Percentiles rank a stretch among this genome's conserved stretches.
Conservation (phyloP, 2,888 invertebrate genomes). For the Steromphala cineraria region DNA sequence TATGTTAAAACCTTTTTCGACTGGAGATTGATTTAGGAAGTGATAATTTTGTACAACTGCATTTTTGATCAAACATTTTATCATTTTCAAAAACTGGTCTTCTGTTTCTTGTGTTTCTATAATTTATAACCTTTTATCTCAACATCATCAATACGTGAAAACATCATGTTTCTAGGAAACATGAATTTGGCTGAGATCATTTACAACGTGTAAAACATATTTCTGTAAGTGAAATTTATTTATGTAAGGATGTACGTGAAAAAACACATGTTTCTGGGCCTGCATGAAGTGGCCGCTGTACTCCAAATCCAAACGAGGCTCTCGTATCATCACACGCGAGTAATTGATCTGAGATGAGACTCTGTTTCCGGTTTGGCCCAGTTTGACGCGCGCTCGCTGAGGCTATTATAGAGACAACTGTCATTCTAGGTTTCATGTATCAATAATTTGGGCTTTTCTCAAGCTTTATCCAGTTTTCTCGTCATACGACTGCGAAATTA, state of each 20-base stretch:
- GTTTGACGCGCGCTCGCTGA: not conserved
- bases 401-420: constrained; percentile 6
- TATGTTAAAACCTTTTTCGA: too few species aligned
- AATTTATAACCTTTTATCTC: too few species aligned
- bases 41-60: too few species aligned
- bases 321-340: constrained; percentile 8
- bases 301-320: not conserved
- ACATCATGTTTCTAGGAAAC: too few species aligned
- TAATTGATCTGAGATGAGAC: not conserved
- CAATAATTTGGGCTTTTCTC: constrained; percentile 10
- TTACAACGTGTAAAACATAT: too few species aligned
- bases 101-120: too few species aligned
- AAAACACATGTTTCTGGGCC: not conserved
- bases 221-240: too few species aligned
- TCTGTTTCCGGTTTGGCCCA: not conserved
- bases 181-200: too few species aligned
- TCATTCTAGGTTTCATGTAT: not conserved
- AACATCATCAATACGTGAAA: too few species aligned
- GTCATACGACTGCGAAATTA: constrained; percentile 5
- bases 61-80: too few species aligned
- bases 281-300: not conserved
- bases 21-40: too few species aligned
- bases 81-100: too few species aligned
- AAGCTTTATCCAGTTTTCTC: constrained; percentile 1
- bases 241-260: not conserved